Base-by-base conservation (phyloP, 2,113 vertebrate genomes). In the Malurus melanocephalus region DNA sequence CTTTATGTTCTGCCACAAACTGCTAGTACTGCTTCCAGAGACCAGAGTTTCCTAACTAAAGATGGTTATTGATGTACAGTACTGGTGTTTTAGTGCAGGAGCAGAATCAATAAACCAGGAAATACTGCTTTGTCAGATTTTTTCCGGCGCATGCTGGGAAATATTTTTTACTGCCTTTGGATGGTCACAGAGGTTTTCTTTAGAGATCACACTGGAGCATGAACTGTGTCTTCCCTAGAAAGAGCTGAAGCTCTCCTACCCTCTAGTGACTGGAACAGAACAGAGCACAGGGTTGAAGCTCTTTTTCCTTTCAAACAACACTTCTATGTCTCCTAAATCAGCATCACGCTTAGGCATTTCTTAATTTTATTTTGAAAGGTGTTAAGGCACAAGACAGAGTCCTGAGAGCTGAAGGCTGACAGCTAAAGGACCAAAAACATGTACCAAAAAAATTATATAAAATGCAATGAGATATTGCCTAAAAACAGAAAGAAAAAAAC, bases 71-170 rank as follows among this genome's bases (percentile, higher is more conserved):
- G 98, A 98, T 98, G 97, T 97, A 96, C 97, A 94, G 94, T 91
- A 94, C 96, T 94, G 77, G 95, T 93, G 97, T 97, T 98, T 98
- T 97, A 98, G 96, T 97, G 97, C 97, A 92, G 96, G 66, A 81
- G 97, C 91, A 96, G 95, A 97, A 98, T 98, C 97, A 97, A 98
- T 98, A 98, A 98, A 98, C 59, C 22, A 98, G 95, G 95, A 97
- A 98, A 98, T 98, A 98, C 96, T 97, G 97, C 97, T 97, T 98
- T 98, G 97, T 98, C 97, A 98, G 97, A 96, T 84, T 97, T 96
- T 93, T 93, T 92, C 95, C 92, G 49, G 85, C 72, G 96, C 89
- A 96, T 96, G 94, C 96, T 87, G 97, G 97, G 97, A 97, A 97
- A 96, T 93, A 82, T 86, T 96, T 96, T 97, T 98, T 97, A 97